A percentile compares a stretch with the other conserved stretches of the same genome.
phyloP scores from a whole-genome alignment of 2,797 vertebrate species.

The Bothrops alternatus region DNA sequence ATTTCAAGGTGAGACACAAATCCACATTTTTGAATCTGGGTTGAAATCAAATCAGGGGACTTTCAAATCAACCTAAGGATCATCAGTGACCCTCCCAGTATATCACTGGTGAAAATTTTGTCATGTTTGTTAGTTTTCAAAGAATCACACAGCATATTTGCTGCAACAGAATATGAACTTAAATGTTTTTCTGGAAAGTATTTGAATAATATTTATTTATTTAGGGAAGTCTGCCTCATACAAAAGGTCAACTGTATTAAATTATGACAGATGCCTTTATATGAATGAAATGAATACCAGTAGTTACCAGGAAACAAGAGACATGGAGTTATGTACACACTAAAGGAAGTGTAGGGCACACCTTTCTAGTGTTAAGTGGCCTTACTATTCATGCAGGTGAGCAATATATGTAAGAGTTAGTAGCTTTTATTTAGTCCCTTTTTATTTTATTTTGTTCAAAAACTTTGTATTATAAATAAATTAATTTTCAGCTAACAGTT shows the following conservation, averaged over 20 bases:
- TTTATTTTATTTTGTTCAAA: slow-evolving; percentile 7
- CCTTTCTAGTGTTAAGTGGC: background rate
- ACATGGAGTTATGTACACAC: background rate
- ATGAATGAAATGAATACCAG: background rate
- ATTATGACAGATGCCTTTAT: background rate
- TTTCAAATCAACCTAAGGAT: background rate
- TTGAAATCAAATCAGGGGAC: background rate
- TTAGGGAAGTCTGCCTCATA: background rate
- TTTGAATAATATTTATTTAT: background rate
- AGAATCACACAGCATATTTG: background rate
- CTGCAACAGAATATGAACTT: background rate
- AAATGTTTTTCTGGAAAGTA: background rate
- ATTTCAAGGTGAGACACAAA: background rate
- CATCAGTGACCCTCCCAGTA: background rate
- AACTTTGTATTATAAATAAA: slow-evolving; percentile 46
- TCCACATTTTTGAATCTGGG: background rate
- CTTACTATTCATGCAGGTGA: background rate
- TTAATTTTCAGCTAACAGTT: slow-evolving; percentile 31
- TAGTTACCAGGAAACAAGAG: background rate
- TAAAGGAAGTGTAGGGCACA: background rate
- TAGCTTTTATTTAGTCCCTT: slow-evolving; percentile 24
- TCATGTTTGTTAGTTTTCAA: background rate
- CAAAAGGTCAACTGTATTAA: background rate
- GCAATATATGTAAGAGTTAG: background rate
- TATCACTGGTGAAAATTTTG: background rate